These are phyloP conservation scores for Nothura maculosa DNA, from an alignment of 2,797 vertebrate species.

Conservation along the genomic window DNA sequence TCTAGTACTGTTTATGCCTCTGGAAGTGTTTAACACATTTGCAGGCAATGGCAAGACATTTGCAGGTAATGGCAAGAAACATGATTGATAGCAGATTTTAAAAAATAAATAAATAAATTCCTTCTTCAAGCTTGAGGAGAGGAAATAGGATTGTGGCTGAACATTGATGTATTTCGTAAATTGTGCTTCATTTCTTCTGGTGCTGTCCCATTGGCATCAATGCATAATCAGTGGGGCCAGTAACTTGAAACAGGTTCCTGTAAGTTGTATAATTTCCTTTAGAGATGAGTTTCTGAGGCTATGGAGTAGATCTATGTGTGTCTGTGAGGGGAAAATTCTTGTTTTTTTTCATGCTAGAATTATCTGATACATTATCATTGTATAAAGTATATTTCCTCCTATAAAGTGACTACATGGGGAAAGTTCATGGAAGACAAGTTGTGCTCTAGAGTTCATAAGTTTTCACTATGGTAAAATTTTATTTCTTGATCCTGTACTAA, in stretches of 20 bases:
- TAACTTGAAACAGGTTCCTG: background rate
- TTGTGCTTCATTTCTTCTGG: background rate
- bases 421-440: background rate
- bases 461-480: fast-evolving
- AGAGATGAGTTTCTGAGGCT: background rate
- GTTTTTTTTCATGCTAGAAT: background rate
- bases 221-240: background rate
- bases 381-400: background rate
- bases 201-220: background rate
- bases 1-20: slow-evolving; percentile 46
- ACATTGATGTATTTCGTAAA: slow-evolving; percentile 12
- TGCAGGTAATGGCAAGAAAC: slow-evolving; percentile 22
- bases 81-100: slow-evolving; percentile 60
- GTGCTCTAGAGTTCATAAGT: background rate
- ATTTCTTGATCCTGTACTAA: background rate
- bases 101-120: slow-evolving; percentile 38
- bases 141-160: slow-evolving; percentile 44
- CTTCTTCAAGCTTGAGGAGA: slow-evolving; percentile 34
- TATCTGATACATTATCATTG: background rate
- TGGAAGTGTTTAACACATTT: slow-evolving; percentile 47
- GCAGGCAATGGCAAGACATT: slow-evolving; percentile 23
- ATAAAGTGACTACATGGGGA: background rate
- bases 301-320: background rate
- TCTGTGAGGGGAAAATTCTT: background rate
- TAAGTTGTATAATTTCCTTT: background rate